A percentile compares a stretch with the other conserved stretches of the same genome.
Conservation (phyloP, 1,140 invertebrate genomes). For the Nilaparvata lugens region DNA sequence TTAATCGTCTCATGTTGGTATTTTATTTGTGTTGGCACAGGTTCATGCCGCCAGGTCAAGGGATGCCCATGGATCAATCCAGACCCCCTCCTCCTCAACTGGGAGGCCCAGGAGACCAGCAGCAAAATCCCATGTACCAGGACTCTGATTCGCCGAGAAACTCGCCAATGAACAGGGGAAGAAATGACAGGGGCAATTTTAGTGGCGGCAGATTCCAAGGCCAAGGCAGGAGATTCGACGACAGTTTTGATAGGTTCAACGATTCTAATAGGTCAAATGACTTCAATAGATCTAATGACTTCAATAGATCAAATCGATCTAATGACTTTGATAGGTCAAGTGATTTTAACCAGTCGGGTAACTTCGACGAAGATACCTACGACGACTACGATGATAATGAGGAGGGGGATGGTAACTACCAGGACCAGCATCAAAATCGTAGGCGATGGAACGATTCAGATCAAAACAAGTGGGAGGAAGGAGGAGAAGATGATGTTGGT, state of each 20-base stretch:
- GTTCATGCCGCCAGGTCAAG: not conserved
- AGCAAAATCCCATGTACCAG: not conserved
- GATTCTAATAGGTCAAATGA: not conserved
- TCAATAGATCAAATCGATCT: not conserved
- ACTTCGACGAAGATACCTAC: not conserved
- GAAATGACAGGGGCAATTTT: not conserved
- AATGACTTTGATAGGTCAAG: conserved; percentile 2
- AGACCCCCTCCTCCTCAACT: too few relatives aligned
- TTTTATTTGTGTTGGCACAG: not conserved
- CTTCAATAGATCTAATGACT: conserved; percentile 2
- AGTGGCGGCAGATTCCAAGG: not conserved
- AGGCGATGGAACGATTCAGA: not conserved
- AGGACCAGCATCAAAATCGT: not conserved
- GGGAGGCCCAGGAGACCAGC: not conserved
- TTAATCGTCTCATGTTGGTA: not conserved
- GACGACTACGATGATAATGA: conserved; percentile 11
- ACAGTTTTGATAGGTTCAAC: not conserved
- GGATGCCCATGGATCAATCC: not conserved
- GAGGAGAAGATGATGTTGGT: conserved; percentile 10
- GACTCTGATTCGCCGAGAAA: not conserved
- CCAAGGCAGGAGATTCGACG: not conserved
- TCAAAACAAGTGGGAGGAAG: not conserved
- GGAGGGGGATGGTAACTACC: conserved; percentile 10
- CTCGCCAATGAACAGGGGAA: not conserved
- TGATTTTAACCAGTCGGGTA: not conserved